Conservation (phyloP, 2,113 vertebrate species). For the Azemiops feae region DNA sequence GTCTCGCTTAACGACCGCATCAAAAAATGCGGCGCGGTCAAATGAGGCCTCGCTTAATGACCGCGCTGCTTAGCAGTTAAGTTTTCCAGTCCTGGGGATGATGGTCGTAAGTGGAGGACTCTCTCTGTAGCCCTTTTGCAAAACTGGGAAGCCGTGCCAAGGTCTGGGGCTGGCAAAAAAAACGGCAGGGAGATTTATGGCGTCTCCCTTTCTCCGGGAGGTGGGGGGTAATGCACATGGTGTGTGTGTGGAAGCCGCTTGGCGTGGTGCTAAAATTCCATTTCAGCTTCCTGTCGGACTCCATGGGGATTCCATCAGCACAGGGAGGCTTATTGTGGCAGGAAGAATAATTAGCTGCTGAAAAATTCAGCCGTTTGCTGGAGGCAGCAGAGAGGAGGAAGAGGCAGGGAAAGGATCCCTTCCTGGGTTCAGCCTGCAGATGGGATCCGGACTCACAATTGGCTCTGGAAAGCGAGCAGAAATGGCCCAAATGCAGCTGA, state of each 20-base stretch:
- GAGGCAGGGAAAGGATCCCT: accelerated
- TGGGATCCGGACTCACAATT: neutral
- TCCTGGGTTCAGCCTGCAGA: neutral
- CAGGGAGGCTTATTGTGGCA: conserved; percentile 46
- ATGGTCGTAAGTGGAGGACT: neutral
- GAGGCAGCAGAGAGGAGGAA: neutral
- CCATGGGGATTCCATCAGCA: conserved; percentile 68
- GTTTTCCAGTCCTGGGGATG: neutral
- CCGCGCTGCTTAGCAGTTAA: neutral
- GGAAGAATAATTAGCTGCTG: conserved; percentile 28
- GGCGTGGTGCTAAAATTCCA: conserved; percentile 66
- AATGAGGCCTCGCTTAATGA: neutral
- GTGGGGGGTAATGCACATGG: conserved; percentile 71
- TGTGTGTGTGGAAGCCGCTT: conserved; percentile 56
- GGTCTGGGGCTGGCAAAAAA: neutral
- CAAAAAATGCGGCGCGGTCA: neutral
- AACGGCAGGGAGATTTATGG: conserved; percentile 56
- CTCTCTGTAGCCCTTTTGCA: neutral
- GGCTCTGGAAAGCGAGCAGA: neutral
- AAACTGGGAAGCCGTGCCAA: neutral
- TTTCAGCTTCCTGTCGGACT: conserved; percentile 63
- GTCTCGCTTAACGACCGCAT: neutral
- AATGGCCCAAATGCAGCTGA: neutral
- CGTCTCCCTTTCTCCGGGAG: conserved; percentile 67
- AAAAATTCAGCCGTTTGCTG: neutral